A percentile compares a stretch with the other conserved stretches of the same genome.
Conservation (phyloP, 2,888 invertebrate species). For the Bombylius discolor region DNA sequence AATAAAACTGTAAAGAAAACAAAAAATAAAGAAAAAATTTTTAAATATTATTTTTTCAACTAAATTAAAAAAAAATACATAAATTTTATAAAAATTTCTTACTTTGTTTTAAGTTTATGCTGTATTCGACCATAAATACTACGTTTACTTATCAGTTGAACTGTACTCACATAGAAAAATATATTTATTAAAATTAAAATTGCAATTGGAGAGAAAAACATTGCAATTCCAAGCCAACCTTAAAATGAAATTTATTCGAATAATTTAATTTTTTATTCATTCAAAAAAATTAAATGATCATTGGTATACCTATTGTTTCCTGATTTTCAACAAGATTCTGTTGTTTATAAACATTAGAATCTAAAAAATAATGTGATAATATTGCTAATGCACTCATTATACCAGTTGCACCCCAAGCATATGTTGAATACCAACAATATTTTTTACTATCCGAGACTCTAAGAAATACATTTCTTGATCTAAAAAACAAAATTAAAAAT, state of each 20-base stretch:
- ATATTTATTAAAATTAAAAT: slow-evolving; percentile 65
- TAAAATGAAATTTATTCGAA: slow-evolving; percentile 21
- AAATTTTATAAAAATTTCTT: slow-evolving; percentile 23
- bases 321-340: slow-evolving; percentile 46
- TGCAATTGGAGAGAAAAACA: slow-evolving; percentile 71
- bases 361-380: slow-evolving; percentile 68
- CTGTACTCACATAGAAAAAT: slow-evolving; percentile 67
- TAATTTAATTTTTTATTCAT: background rate
- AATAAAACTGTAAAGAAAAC: slow-evolving; percentile 46
- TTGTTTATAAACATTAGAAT: slow-evolving; percentile 44
- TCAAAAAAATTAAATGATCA: background rate
- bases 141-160: slow-evolving; percentile 64
- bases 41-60: background rate
- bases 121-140: slow-evolving; percentile 76
- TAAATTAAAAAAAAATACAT: background rate
- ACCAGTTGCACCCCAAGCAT: slow-evolving; percentile 63
- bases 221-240: slow-evolving; percentile 70
- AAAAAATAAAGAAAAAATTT: slow-evolving; percentile 28
- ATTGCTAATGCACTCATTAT: slow-evolving; percentile 60
- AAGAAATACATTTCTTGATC: slow-evolving; percentile 71
- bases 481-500: slow-evolving; percentile 32
- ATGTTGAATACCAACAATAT: slow-evolving; percentile 75
- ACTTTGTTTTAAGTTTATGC: slow-evolving; percentile 75
- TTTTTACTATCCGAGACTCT: slow-evolving; percentile 74
- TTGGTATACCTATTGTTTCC: slow-evolving; percentile 53